Evolutionary conservation across 2,113 vertebrate genomes (phyloP).

Genomic region (Pampusana beccarii): DNA sequence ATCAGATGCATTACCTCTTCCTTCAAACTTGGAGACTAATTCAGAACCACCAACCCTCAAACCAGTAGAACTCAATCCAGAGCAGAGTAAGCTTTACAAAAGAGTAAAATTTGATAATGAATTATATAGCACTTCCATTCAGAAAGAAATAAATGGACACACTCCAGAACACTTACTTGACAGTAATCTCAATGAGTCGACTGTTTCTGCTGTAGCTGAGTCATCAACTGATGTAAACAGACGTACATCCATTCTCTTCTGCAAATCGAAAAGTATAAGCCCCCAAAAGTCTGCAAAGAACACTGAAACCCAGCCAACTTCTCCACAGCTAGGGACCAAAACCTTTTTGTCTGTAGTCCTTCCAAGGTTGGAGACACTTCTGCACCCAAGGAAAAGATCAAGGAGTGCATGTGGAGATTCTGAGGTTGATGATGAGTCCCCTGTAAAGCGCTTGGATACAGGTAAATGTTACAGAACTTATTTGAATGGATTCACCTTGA

Average conservation of each 20-base stretch:
- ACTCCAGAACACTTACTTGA: conserved; percentile 83
- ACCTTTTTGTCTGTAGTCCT: conserved; percentile 98
- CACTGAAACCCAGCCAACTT: conserved; percentile 82
- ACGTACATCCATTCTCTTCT: conserved; percentile 92
- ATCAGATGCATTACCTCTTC: conserved; percentile 91
- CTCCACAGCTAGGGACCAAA: conserved; percentile 91
- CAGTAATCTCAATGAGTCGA: conserved; percentile 85
- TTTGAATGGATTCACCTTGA: conserved; percentile 8
- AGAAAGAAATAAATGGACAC: conserved; percentile 87
- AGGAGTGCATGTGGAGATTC: conserved; percentile 84
- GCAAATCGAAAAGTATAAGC: conserved; percentile 90
- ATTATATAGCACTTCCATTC: conserved; percentile 79
- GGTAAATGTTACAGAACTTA: conserved; percentile 78
- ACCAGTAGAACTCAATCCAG: conserved; percentile 87
- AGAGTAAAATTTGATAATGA: conserved; percentile 83
- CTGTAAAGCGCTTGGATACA: conserved; percentile 88
- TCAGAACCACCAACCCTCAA: conserved; percentile 96
- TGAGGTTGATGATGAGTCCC: conserved; percentile 84
- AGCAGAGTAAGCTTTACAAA: conserved; percentile 84
- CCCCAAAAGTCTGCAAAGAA: conserved; percentile 84
- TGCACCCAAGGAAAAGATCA: conserved; percentile 96
- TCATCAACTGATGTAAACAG: conserved; percentile 87
- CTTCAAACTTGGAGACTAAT: conserved; percentile 88
- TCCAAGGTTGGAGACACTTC: conserved; percentile 95
- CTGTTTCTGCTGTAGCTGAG: conserved; percentile 87